A percentile compares a stretch with the other conserved stretches of the same genome.
Evolutionary conservation across 2,113 vertebrate genomes (phyloP).

Genomic region (Tautogolabrus adspersus): DNA sequence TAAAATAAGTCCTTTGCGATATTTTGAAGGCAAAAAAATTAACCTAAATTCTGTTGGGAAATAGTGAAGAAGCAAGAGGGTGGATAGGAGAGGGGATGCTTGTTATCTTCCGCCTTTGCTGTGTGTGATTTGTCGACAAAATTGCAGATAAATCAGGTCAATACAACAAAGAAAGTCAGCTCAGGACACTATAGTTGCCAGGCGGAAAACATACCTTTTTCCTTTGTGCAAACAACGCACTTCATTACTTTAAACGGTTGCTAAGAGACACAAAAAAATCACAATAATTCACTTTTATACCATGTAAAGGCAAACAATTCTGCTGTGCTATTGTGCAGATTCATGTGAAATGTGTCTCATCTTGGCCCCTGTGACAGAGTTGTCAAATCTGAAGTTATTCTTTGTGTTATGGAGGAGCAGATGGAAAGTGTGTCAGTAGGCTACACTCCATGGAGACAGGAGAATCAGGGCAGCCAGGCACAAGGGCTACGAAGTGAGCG

Average conservation of each 20-base stretch:
- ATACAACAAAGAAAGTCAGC: slow-evolving; percentile 21
- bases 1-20: neutral
- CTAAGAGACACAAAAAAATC: neutral
- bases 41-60: neutral
- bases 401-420: slow-evolving; percentile 31
- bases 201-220: neutral
- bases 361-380: neutral
- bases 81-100: neutral
- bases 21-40: neutral
- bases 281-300: neutral
- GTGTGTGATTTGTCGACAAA: neutral
- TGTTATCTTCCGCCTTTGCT: slow-evolving; percentile 4
- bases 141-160: slow-evolving; percentile 28
- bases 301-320: neutral
- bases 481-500: slow-evolving; percentile 36
- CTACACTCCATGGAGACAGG: slow-evolving; percentile 62
- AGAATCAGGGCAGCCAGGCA: slow-evolving; percentile 57
- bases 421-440: slow-evolving; percentile 81
- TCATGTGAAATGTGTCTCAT: slow-evolving; percentile 7
- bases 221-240: neutral
- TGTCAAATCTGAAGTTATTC: slow-evolving; percentile 28
- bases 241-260: neutral
- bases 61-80: neutral
- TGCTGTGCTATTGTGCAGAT: neutral
- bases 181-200: neutral